phyloP scores from a whole-genome alignment of 2,888 invertebrate species.

The Patella depressa region DNA sequence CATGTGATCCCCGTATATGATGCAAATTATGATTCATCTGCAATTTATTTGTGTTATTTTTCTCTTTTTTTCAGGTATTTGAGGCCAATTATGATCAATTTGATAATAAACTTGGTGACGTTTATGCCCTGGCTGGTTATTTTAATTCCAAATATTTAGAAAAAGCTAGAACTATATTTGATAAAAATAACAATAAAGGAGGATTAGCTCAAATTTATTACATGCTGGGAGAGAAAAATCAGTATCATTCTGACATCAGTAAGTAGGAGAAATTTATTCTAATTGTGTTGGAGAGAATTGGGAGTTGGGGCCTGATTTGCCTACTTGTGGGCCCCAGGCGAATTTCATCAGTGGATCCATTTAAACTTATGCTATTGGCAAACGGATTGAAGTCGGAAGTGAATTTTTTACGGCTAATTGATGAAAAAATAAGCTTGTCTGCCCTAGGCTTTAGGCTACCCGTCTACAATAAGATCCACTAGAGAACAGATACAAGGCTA shows the following conservation, averaged over 20 bases:
- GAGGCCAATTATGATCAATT: constrained; percentile 14
- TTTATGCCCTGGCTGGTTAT: constrained; percentile 44
- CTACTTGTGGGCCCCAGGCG: no score
- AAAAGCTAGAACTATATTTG: constrained; percentile 38
- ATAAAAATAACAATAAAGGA: constrained; percentile 35
- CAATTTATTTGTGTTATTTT: background rate
- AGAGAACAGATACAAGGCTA: no score
- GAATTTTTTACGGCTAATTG: no score
- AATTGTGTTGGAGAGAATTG: no score
- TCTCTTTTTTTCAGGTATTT: background rate
- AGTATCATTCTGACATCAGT: constrained; percentile 44
- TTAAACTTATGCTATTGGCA: no score
- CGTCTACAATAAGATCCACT: no score
- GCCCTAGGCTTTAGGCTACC: no score
- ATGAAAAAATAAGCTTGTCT: no score
- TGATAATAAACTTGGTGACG: constrained; percentile 35
- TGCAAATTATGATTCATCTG: background rate
- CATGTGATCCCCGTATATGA: no score
- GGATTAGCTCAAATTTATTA: constrained; percentile 44
- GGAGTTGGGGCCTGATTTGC: no score
- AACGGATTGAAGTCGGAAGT: no score
- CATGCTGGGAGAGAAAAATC: constrained; percentile 47
- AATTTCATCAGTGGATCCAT: no score
- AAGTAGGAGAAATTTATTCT: constrained; percentile 18
- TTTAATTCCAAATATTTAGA: constrained; percentile 32